Conservation (phyloP, 2,113 vertebrate species). For the Gila orcuttii region DNA sequence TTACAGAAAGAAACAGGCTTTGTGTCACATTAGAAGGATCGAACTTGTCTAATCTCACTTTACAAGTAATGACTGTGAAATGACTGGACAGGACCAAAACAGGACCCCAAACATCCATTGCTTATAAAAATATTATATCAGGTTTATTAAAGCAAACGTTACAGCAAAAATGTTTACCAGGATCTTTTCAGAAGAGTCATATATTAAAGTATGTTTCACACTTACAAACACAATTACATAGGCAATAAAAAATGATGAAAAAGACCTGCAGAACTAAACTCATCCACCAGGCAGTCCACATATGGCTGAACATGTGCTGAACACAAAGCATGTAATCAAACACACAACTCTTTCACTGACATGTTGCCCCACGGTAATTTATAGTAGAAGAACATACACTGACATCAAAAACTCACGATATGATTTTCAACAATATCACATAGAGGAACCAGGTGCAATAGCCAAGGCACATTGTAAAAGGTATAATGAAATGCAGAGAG, state of each 20-base stretch:
- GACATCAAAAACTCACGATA: background rate
- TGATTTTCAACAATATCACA: background rate
- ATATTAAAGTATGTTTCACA: background rate
- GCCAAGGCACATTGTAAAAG: background rate
- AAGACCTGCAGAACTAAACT: background rate
- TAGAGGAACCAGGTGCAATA: background rate
- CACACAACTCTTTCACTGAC: background rate
- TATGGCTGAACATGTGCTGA: background rate
- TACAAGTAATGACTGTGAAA: background rate
- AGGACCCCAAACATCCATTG: background rate
- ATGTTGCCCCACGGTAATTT: background rate
- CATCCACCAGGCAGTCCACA: background rate
- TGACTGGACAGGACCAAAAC: too few relatives aligned
- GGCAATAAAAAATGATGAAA: too few relatives aligned
- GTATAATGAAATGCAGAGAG: background rate
- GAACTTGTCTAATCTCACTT: background rate
- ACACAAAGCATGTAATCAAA: conserved; percentile 5
- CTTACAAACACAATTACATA: background rate
- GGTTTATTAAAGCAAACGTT: background rate
- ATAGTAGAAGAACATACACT: background rate
- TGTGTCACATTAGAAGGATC: background rate
- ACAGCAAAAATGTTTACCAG: background rate
- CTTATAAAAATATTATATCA: background rate
- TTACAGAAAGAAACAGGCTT: background rate
- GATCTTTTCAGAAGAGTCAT: background rate